Evolutionary conservation across 2,797 vertebrate species (phyloP).

Genomic region (Muscicapa comitata): DNA sequence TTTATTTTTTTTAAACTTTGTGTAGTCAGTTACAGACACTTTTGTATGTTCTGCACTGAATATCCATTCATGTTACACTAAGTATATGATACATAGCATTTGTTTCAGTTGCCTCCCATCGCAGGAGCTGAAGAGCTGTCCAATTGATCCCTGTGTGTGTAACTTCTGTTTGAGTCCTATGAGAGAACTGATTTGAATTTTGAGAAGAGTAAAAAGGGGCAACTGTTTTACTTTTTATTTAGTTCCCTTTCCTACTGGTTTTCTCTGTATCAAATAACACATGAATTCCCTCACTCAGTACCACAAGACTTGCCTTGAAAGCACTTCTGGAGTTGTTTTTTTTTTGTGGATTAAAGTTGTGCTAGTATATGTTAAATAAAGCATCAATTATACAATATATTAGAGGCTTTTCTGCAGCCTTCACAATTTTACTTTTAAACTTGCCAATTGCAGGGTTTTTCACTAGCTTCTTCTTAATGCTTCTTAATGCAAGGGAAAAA

Average conservation of each 20-base stretch:
- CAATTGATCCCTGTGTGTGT: background rate
- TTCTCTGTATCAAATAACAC: background rate
- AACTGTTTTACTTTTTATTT: background rate
- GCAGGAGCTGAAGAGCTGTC: background rate
- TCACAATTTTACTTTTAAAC: background rate
- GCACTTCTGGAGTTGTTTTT: background rate
- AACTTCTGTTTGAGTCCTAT: background rate
- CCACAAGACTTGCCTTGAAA: background rate
- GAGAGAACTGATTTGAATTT: background rate
- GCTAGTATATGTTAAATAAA: background rate
- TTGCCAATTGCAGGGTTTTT: background rate
- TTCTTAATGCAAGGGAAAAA: background rate
- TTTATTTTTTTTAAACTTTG: background rate
- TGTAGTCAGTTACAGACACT: background rate
- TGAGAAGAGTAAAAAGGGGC: background rate
- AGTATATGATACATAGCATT: background rate
- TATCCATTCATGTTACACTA: background rate
- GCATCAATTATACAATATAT: background rate
- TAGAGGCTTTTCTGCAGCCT: background rate
- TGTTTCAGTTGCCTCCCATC: background rate
- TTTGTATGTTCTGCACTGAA: background rate
- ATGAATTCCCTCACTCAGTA: background rate
- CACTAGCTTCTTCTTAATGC: background rate
- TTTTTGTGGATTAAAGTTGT: background rate
- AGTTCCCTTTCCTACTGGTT: background rate